Base-by-base conservation (phyloP, 2,888 invertebrate genomes). In the Coremacera marginata region DNA sequence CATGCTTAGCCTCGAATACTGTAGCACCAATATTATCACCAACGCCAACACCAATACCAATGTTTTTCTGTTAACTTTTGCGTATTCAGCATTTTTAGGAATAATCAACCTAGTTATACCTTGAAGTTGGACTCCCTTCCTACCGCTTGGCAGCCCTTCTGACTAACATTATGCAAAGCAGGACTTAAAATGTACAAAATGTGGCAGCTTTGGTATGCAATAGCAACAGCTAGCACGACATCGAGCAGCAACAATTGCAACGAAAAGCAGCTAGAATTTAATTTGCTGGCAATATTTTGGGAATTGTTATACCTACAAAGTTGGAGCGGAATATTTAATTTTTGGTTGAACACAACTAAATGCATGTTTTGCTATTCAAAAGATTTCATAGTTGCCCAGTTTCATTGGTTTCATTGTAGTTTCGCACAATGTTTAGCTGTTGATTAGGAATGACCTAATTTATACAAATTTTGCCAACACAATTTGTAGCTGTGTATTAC, bases 81-180 rank as follows among this genome's bases (percentile, higher is more conserved):
- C 49, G 60, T 25, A 60, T 62, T 72, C 62, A 27, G 52, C 63
- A 65, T 65, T 73, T 73, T 57, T 37, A 31, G 65, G 65, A 19
- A 65, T 73, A 62, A 72, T 72, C 65, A 63, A 73, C 63, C 73
- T 51, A 51, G 73, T 65, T 73, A 44, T 44, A 63, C 63, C 73
- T 73, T 22, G 2, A 14, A 49, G 34, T 63, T 62, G 3, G 27
- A 44, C 44, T 2, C 14, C 44, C 44, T 11, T 14, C 11, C 44
- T 2, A 11, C 44, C 44, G 1, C 44, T 37, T 37, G 44, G 2
- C 44, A 11, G 1, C 27, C 16, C 0, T 27, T 25, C 60, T 60
- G 22, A 3, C 25, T 27, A 27, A 60, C 60, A 22, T 60, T 60
- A 60, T 60, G 60, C 27, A 60, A 60, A 27, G 27, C 19, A 55